phyloP scores from a whole-genome alignment of 2,888 invertebrate species.

The Crepidodera aurea region DNA sequence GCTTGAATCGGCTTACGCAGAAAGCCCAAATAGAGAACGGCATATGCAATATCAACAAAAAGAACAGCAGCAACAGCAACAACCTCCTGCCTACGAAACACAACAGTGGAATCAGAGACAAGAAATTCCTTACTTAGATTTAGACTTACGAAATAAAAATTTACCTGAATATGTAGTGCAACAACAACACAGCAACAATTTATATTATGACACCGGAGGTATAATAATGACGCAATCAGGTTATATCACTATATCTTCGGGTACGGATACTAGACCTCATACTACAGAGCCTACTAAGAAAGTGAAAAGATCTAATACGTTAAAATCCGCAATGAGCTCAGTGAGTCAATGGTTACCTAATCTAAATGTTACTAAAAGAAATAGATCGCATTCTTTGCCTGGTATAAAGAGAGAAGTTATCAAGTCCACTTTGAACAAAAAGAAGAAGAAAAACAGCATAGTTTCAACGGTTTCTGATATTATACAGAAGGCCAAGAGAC shows the following conservation, averaged over 20 bases:
- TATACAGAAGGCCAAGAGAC: constrained; percentile 83
- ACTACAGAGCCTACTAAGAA: constrained; percentile 69
- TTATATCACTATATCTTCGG: constrained; percentile 76
- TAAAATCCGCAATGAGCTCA: constrained; percentile 80
- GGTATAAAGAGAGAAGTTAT: constrained; percentile 67
- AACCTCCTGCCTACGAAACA: constrained; percentile 54
- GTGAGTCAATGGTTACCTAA: constrained; percentile 85
- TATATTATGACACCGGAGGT: constrained; percentile 64
- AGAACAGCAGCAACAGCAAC: constrained; percentile 24
- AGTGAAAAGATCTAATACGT: constrained; percentile 72
- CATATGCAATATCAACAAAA: constrained; percentile 47
- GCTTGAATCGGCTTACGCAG: constrained; percentile 63
- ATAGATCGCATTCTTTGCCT: constrained; percentile 84
- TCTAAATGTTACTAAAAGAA: constrained; percentile 77
- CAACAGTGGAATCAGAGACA: constrained; percentile 58
- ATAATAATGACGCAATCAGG: constrained; percentile 82
- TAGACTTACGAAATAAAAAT: constrained; percentile 64
- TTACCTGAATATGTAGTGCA: constrained; percentile 62
- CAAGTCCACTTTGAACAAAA: constrained; percentile 53
- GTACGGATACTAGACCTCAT: constrained; percentile 58
- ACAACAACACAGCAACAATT: constrained; percentile 52
- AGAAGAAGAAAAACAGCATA: constrained; percentile 82
- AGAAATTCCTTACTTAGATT: constrained; percentile 60
- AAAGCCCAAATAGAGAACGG: constrained; percentile 56
- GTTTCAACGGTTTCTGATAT: constrained; percentile 87